phyloP scores from a whole-genome alignment of 1,140 invertebrate species.

The Listronotus oregonensis region DNA sequence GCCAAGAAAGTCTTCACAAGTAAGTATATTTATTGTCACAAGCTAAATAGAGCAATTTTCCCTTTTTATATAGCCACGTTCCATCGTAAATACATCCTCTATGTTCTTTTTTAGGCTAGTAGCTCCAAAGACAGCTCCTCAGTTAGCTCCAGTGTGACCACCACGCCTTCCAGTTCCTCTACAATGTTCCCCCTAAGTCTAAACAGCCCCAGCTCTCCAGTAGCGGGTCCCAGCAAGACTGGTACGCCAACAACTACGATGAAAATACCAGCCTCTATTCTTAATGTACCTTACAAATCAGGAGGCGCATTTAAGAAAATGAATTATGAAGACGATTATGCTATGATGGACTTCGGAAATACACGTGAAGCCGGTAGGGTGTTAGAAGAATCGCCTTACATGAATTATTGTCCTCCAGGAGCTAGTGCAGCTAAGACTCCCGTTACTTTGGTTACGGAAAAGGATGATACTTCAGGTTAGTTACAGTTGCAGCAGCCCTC shows the following conservation, averaged over 20 bases:
- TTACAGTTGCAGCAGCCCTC: too few species aligned
- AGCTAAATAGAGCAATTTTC: too few species aligned
- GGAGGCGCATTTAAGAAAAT: conserved; percentile 10
- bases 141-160: conserved; percentile 53
- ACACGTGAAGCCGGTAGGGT: background rate
- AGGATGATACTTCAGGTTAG: background rate
- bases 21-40: background rate
- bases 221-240: conserved; percentile 52
- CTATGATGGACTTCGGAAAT: conserved; percentile 49
- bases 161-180: conserved; percentile 61
- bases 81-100: too few species aligned
- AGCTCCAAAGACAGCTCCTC: conserved; percentile 57
- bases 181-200: conserved; percentile 67
- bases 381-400: conserved; percentile 45
- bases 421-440: conserved; percentile 11
- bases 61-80: too few species aligned
- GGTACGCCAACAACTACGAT: conserved; percentile 44
- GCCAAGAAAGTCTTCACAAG: conserved; percentile 16
- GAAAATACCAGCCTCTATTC: conserved; percentile 43
- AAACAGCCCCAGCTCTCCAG: conserved; percentile 64
- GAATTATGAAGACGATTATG: conserved; percentile 41
- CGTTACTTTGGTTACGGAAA: background rate
- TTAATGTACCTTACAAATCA: conserved; percentile 43
- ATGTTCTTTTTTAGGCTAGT: conserved; percentile 24
- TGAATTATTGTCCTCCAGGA: conserved; percentile 49